Base-by-base conservation (phyloP, 2,888 invertebrate species). In the Caenorhabditis angaria region DNA sequence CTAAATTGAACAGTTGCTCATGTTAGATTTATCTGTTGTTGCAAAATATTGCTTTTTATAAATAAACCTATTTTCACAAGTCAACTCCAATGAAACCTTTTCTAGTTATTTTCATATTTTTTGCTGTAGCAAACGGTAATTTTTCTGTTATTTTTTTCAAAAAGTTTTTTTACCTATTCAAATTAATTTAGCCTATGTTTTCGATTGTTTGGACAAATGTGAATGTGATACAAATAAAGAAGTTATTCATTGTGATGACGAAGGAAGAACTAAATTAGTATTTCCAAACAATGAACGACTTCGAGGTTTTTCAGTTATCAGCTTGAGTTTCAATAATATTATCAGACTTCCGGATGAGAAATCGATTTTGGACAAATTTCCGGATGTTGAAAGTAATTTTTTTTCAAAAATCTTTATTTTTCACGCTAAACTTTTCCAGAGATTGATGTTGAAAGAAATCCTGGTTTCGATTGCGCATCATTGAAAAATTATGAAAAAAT, bases 201-300 rank as follows among this genome's bases (percentile, higher is more conserved):
- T 82, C 66, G 68, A 76, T 24, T 85, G 85, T 65, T 68, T 85
- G n/a, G 83, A 83, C 53, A 64, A 70, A 1, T 85, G 85, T 60
- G 81, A 81, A 29, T 85, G 85, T 35, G 83, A 85, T 58, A 85
- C 85, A 3, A 77, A 77, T n/a, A 84, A 83, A 47, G 83, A 84
- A 54, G 73, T 83, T 6, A 74, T 85, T 56, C 84, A 84, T 57
- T 85, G 85, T 65, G 83, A 85, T 75, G 83, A 83, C 61, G 80
- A 78, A 32, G 70, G 78, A 2, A 75, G 83, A 25, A 77, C 70
- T 0, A 62, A 78, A 27, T 61, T 85, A 12, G 48, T 67, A n/a
- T 69, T 84, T 0, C 84, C 84, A 8, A 53, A 55, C 32, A 75
- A 75, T 28, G 58, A 67, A 6, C 82, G 83, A 47, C 78, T 85